Base-by-base conservation (phyloP, 2,113 vertebrate genomes). In the Xiphias gladius region DNA sequence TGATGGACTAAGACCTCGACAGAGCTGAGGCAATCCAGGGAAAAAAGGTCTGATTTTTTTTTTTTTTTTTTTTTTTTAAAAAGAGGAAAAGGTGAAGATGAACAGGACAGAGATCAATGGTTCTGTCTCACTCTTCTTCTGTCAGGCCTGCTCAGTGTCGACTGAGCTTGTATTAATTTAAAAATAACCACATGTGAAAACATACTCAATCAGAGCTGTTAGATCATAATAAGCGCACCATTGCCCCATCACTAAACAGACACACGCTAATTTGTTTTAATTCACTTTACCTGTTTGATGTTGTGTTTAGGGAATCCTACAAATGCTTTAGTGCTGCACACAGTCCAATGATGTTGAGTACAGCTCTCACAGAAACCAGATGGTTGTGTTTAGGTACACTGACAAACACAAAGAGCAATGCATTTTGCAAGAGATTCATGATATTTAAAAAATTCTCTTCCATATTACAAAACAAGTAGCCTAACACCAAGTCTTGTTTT, bases 151-250 rank as follows among this genome's bases (percentile, higher is more conserved):
- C 28, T 71, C 48, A 32, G 37, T 69, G 57, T 70, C 0, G 4
- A 62, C 41, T 54, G 37, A 78, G 74, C 43, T 63, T 1, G 1
- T 22, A 26, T 50, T 46, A 0, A 65, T 64, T 69, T 28, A 65
- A 58, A 80, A 82, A 86, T 17, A 76, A 82, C 35, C n/a, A 22
- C 17, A 80, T 54, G 57, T 77, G 62, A 30, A 73, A 76, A 78
- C 68, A n/a, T 37, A 62, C 35, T 74, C 28, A 58, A 43, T 82
- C 55, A 16, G 72, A 58, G 73, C 70, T 4, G 54, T 61, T 69
- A 48, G n/a, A 65, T 79, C 35, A 61, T 69, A 76, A 59, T 55
- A 58, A 35, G 65, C 0, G 9, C 65, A 55, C 59, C 69, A 41
- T 64, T 63, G 52, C 67, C 39, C 41, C 41, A 22, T 26, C 64